Evolutionary conservation across 2,797 vertebrate genomes (phyloP).

Genomic region (Pelobates cultripes): DNA sequence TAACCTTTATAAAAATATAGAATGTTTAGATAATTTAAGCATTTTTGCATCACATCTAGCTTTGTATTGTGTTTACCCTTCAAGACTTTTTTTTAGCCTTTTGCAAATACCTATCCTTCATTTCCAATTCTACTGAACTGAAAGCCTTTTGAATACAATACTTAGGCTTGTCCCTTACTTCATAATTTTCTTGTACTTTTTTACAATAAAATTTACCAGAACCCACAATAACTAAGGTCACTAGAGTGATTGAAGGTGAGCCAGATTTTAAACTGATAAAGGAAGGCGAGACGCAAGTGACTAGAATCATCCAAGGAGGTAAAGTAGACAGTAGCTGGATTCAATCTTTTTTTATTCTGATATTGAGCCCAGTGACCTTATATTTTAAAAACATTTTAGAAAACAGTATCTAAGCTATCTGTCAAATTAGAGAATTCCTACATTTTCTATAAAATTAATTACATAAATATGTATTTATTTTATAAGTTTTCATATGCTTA

Average conservation of each 20-base stretch:
- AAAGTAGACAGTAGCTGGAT: slow-evolving; percentile 22
- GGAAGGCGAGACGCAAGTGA: slow-evolving; percentile 71
- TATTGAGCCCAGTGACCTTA: not conserved
- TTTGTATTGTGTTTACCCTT: too few species aligned
- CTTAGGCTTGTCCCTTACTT: not conserved
- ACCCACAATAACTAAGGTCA: slow-evolving; percentile 76
- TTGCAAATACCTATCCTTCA: not conserved
- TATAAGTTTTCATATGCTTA: not conserved
- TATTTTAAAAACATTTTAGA: too few species aligned
- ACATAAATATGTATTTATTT: not conserved
- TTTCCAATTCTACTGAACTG: not conserved
- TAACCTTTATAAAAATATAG: too few species aligned
- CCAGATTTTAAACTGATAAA: slow-evolving; percentile 74
- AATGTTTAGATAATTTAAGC: too few species aligned
- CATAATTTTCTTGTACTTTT: slow-evolving; percentile 25
- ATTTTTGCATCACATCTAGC: too few species aligned
- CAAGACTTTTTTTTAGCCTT: too few species aligned
- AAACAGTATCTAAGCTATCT: too few species aligned
- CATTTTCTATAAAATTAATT: not conserved
- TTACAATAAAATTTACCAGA: slow-evolving; percentile 65
- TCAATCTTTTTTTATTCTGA: not conserved
- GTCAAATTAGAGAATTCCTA: too few species aligned
- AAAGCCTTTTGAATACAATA: not conserved
- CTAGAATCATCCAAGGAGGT: slow-evolving; percentile 75
- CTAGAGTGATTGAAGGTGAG: slow-evolving; percentile 75